Conservation (phyloP, 2,888 invertebrate species). For the Trileptium ribeirensis region DNA sequence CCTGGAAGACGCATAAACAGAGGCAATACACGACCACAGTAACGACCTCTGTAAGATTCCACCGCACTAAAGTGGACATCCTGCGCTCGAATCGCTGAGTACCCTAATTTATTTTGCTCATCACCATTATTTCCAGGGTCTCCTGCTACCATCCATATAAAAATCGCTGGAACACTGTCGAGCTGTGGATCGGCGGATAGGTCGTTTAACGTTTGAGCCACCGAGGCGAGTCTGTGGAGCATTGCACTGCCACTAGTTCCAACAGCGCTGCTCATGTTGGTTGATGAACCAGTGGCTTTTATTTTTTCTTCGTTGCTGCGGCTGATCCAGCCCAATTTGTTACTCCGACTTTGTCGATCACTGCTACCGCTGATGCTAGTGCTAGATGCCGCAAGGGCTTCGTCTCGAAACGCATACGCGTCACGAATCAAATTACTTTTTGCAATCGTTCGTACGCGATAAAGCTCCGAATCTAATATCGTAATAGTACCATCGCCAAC, state of each 20-base stretch:
- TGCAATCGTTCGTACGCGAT: not conserved
- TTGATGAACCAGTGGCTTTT: too few relatives aligned
- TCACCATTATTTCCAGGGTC: too few relatives aligned
- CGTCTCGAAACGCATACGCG: not conserved
- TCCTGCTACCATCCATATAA: conserved; percentile 15
- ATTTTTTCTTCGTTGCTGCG: not conserved
- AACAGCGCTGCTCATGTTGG: too few relatives aligned
- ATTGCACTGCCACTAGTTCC: too few relatives aligned
- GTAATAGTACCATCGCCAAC: not conserved
- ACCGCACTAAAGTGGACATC: not conserved
- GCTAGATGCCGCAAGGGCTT: not conserved
- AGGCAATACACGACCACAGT: not conserved
- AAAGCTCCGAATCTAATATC: not conserved
- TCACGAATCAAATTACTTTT: not conserved
- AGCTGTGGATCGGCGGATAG: not conserved
- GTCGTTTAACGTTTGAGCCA: not conserved
- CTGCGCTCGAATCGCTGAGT: not conserved
- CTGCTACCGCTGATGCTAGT: too few relatives aligned
- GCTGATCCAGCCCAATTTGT: too few relatives aligned
- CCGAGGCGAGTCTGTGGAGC: not conserved
- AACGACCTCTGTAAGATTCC: not conserved
- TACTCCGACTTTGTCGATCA: too few relatives aligned
- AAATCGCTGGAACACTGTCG: not conserved
- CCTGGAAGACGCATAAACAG: conserved; percentile 11
- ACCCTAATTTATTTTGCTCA: not conserved